Conservation (phyloP, 2,888 invertebrate species). For the Meiosimyza platycephala region DNA sequence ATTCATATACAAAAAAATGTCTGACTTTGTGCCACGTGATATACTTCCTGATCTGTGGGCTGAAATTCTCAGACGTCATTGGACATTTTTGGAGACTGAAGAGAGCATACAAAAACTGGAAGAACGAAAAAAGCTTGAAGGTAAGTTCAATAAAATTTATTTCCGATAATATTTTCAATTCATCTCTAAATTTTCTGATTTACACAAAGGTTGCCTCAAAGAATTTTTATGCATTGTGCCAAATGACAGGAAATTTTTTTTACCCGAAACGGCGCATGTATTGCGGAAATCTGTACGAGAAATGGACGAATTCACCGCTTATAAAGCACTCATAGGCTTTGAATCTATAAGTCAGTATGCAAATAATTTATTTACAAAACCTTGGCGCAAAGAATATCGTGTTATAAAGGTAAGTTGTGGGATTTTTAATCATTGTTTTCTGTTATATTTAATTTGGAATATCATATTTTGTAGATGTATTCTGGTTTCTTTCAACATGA, state of each 20-base stretch:
- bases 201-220: constrained; percentile 75
- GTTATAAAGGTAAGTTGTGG: constrained; percentile 75
- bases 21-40: constrained; percentile 67
- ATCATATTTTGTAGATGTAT: constrained; percentile 73
- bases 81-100: constrained; percentile 83
- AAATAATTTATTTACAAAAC: constrained; percentile 84
- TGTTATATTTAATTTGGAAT: background rate
- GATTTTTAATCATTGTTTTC: constrained; percentile 7
- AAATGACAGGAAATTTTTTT: constrained; percentile 82
- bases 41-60: constrained; percentile 73
- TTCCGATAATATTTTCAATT: background rate
- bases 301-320: constrained; percentile 81
- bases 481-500: constrained; percentile 91
- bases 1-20: constrained; percentile 53
- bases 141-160: constrained; percentile 64
- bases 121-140: constrained; percentile 81
- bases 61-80: constrained; percentile 81
- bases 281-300: constrained; percentile 79
- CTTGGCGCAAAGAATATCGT: constrained; percentile 89
- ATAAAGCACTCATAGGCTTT: constrained; percentile 84
- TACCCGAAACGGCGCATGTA: constrained; percentile 80
- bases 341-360: constrained; percentile 88
- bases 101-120: constrained; percentile 83
- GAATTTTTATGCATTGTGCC: constrained; percentile 83
- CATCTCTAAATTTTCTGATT: background rate